phyloP scores from a whole-genome alignment of 2,797 vertebrate genomes.

The Emys orbicularis region DNA sequence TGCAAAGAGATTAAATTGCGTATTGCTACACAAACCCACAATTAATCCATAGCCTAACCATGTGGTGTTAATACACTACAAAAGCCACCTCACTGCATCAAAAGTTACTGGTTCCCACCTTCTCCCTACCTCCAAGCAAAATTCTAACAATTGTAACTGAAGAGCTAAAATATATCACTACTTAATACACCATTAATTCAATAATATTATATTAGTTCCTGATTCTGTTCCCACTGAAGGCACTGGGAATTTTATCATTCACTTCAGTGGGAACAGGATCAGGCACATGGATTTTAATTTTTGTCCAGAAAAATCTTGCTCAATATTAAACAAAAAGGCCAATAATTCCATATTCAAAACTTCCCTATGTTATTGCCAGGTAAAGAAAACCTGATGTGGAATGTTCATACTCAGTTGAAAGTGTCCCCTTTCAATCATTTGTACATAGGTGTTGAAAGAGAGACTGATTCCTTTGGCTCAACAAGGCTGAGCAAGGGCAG shows the following conservation, averaged over 20 bases:
- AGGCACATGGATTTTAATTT: conserved; percentile 24
- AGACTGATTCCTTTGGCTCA: neutral
- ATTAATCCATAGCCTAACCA: conserved; percentile 70
- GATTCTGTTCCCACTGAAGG: conserved; percentile 25
- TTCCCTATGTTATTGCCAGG: neutral
- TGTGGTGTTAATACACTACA: conserved; percentile 47
- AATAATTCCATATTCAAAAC: neutral
- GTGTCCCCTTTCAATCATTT: neutral
- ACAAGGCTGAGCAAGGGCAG: neutral
- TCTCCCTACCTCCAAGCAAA: conserved; percentile 56
- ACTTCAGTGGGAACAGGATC: neutral
- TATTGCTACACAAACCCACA: conserved; percentile 55
- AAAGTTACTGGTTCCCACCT: conserved; percentile 64
- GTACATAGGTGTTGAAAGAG: neutral
- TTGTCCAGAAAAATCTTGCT: conserved; percentile 34
- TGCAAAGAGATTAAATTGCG: conserved; percentile 14
- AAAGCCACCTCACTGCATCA: conserved; percentile 64
- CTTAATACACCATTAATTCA: conserved; percentile 68
- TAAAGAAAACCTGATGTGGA: neutral
- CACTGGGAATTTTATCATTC: conserved; percentile 19
- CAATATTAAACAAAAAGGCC: neutral
- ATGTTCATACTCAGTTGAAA: neutral
- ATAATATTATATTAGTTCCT: conserved; percentile 40
- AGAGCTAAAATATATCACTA: conserved; percentile 53
- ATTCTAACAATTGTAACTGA: conserved; percentile 67